These are phyloP conservation scores for Coptodon bakossiorum DNA, from an alignment of 2,113 vertebrate species.

Conservation along the genomic window DNA sequence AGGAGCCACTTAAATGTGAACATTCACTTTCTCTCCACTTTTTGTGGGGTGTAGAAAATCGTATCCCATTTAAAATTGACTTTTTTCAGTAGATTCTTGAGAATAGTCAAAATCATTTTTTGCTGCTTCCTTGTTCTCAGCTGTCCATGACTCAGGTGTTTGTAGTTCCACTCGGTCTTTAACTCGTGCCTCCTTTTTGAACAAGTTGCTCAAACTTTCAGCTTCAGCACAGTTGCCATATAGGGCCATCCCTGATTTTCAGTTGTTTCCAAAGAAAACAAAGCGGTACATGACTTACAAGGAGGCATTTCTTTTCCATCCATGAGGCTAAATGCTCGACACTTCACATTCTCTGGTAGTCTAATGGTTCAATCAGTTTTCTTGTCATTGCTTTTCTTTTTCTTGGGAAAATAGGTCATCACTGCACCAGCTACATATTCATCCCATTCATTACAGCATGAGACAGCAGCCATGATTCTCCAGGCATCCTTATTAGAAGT, in stretches of 20 bases:
- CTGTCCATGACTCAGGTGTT: not conserved
- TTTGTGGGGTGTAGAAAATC: not conserved
- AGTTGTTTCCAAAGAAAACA: not conserved
- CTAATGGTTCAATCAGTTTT: not conserved
- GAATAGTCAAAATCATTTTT: not conserved
- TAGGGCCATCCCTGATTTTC: not conserved
- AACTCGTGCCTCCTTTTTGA: not conserved
- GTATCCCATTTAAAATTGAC: not conserved
- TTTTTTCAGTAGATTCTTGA: not conserved
- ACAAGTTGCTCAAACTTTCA: slow-evolving; percentile 7
- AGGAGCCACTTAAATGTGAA: not conserved
- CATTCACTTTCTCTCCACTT: not conserved
- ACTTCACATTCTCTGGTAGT: not conserved
- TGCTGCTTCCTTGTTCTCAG: not conserved
- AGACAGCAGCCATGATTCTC: not conserved
- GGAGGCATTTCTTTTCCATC: rapidly evolving
- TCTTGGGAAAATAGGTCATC: not conserved
- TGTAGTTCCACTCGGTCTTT: not conserved
- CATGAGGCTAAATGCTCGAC: not conserved
- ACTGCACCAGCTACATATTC: slow-evolving; percentile 10
- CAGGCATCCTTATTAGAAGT: rapidly evolving
- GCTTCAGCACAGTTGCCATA: not conserved
- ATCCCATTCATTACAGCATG: not conserved
- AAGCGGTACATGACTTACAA: not conserved
- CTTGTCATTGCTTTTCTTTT: rapidly evolving